These are phyloP conservation scores for Drosophila bunnanda DNA, from an alignment of 2,888 invertebrate species.

Conservation along the genomic window DNA sequence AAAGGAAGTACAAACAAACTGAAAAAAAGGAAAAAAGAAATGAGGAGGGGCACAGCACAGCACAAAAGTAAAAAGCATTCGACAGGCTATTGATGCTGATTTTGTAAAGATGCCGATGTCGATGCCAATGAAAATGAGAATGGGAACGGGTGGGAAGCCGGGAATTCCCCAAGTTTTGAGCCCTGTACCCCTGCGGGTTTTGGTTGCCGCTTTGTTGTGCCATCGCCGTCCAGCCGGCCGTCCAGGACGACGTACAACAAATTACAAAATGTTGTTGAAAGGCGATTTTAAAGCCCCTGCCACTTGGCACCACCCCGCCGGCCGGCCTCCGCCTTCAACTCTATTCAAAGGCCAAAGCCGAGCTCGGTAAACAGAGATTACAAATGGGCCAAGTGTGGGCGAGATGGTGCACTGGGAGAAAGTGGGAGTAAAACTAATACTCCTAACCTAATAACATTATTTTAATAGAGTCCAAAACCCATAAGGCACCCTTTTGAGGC, in stretches of 20 bases:
- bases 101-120: constrained; percentile 70
- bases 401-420: not conserved
- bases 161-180: constrained; percentile 24
- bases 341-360: constrained; percentile 54
- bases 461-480: too few relatives aligned
- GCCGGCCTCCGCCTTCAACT: constrained; percentile 11
- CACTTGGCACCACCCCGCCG: constrained; percentile 36
- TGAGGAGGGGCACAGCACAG: constrained; percentile 4
- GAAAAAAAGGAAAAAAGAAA: constrained; percentile 31
- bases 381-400: constrained; percentile 72
- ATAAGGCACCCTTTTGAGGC: too few relatives aligned
- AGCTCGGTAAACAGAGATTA: constrained; percentile 74
- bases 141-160: constrained; percentile 9
- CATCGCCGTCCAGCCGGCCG: constrained; percentile 39
- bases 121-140: constrained; percentile 26
- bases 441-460: too few relatives aligned
- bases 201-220: constrained; percentile 41
- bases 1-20: constrained; percentile 40
- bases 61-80: constrained; percentile 72
- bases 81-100: constrained; percentile 78
- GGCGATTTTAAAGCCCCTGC: constrained; percentile 67
- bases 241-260: constrained; percentile 62
- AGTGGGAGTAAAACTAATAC: not conserved
- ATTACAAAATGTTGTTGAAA: constrained; percentile 75
- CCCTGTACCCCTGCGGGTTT: constrained; percentile 30